These are phyloP conservation scores for Dryas iulia DNA, from an alignment of 1,140 invertebrate genomes.

Conservation along the genomic window DNA sequence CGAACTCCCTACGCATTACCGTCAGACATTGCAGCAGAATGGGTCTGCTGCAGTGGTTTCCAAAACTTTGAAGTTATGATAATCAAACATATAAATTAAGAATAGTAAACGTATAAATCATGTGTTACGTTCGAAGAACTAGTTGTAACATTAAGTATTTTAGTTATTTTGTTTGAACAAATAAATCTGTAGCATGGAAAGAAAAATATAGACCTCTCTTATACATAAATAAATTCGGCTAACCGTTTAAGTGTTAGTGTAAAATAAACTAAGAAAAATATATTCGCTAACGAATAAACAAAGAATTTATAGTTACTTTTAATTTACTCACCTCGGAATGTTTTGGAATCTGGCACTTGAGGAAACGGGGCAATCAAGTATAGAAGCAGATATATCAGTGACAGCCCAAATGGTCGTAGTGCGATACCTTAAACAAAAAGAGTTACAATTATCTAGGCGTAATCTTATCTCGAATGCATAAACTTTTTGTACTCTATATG, in stretches of 20 bases:
- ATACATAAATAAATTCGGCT: neutral
- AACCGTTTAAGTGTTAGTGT: neutral
- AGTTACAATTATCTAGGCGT: too few species aligned
- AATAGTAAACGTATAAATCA: neutral
- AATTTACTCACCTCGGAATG: constrained; percentile 83
- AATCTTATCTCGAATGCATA: neutral
- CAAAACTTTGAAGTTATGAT: too few species aligned
- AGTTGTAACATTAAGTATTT: neutral
- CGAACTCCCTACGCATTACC: too few species aligned
- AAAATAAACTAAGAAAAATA: neutral
- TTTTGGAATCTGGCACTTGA: constrained; percentile 85
- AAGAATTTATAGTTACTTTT: neutral
- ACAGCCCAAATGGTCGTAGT: constrained; percentile 91
- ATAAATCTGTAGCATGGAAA: neutral
- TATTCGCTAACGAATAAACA: neutral
- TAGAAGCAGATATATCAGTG: constrained; percentile 90
- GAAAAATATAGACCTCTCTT: neutral
- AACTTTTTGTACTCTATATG: neutral
- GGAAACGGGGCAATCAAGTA: constrained; percentile 90
- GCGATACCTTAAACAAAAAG: constrained; percentile 86
- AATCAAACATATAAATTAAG: neutral
- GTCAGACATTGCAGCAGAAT: too few species aligned
- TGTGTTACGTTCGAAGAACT: neutral
- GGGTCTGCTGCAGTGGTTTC: too few species aligned
- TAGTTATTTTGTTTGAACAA: neutral